A percentile compares a stretch with the other conserved stretches of the same genome.
These are phyloP conservation scores for Novumbra hubbsi DNA, from an alignment of 2,797 vertebrate genomes.

Conservation along the genomic window DNA sequence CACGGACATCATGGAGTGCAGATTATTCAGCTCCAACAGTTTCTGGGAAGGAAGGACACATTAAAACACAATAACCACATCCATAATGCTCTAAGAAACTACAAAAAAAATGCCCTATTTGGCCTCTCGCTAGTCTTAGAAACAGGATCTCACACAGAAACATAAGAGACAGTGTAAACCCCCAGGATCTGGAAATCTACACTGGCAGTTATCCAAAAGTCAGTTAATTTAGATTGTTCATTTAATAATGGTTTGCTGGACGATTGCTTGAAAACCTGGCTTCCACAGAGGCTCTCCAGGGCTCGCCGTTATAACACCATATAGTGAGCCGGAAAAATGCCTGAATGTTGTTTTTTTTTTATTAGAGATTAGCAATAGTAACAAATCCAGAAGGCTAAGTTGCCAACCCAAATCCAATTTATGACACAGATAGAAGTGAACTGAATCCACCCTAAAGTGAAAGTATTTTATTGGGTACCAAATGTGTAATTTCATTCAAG, in stretches of 20 bases:
- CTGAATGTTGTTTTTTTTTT: neutral
- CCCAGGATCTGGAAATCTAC: neutral
- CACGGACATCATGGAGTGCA: slow-evolving; percentile 94
- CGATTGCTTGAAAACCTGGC: neutral
- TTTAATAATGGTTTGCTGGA: neutral
- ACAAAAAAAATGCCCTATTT: too few relatives aligned
- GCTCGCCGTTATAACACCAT: neutral
- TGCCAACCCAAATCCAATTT: neutral
- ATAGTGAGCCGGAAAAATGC: neutral
- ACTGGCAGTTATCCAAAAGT: neutral
- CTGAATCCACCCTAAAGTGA: neutral
- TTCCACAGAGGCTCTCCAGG: neutral
- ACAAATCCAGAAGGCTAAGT: neutral
- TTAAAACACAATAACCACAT: neutral
- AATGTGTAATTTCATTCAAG: neutral
- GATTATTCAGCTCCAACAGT: slow-evolving; percentile 93
- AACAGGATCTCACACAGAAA: too few relatives aligned
- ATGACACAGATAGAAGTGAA: neutral
- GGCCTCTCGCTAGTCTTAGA: too few relatives aligned
- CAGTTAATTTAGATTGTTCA: neutral
- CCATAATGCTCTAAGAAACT: too few relatives aligned
- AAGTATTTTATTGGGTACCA: neutral
- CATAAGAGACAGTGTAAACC: too few relatives aligned
- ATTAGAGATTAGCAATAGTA: neutral
- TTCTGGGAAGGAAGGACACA: slow-evolving; percentile 73